Evolutionary conservation across 2,797 vertebrate species (phyloP).

Genomic region (Petrocephalus schoutedeni): DNA sequence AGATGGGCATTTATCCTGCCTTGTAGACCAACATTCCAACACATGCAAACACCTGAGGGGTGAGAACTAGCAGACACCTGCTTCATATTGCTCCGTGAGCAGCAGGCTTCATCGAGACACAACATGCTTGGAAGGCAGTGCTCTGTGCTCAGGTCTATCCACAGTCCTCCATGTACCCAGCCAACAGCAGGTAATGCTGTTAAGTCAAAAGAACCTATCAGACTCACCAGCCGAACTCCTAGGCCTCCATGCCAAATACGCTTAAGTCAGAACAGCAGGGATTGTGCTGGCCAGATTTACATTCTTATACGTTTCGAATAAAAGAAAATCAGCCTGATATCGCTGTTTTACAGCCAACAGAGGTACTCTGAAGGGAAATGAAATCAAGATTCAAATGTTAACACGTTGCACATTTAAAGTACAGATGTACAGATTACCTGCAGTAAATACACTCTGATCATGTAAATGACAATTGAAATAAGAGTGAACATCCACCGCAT

Average conservation of each 20-base stretch:
- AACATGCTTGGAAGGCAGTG: slow-evolving; percentile 1
- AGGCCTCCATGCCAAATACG: neutral
- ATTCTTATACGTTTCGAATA: neutral
- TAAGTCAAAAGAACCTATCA: neutral
- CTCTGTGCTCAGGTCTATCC: slow-evolving; percentile 4
- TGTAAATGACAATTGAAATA: slow-evolving; percentile 84
- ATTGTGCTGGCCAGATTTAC: neutral
- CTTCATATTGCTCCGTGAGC: neutral
- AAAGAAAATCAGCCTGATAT: neutral
- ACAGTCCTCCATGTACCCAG: slow-evolving; percentile 1
- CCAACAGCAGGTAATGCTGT: neutral
- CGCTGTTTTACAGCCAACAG: neutral
- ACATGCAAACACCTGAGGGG: slow-evolving; percentile 7
- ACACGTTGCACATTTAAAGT: neutral
- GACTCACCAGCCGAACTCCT: neutral
- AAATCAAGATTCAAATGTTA: neutral
- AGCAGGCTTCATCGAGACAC: neutral
- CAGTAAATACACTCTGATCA: slow-evolving; percentile 97
- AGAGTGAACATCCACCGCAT: slow-evolving; percentile 85
- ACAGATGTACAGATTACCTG: slow-evolving; percentile 65
- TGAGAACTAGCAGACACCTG: neutral
- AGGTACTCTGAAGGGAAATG: neutral
- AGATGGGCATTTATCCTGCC: neutral
- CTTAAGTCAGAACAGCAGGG: neutral
- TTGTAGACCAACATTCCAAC: neutral